Percentiles rank a stretch among this genome's conserved stretches.
These are phyloP conservation scores for Lophius piscatorius DNA, from an alignment of 2,113 vertebrate genomes.

Conservation along the genomic window DNA sequence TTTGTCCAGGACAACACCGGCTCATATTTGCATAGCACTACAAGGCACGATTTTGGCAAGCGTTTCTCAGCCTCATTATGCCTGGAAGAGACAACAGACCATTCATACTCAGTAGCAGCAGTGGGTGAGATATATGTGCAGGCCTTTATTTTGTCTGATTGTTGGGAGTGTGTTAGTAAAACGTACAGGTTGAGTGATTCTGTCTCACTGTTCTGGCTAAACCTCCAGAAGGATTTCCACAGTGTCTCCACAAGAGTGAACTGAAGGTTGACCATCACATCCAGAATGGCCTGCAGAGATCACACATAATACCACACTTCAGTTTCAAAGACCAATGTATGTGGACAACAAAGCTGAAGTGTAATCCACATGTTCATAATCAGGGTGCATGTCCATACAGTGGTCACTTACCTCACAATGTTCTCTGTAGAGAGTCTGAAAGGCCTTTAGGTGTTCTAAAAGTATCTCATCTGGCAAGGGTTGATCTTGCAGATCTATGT, in stretches of 20 bases:
- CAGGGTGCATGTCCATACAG: too few species aligned
- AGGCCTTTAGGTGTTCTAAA: slow-evolving; percentile 84
- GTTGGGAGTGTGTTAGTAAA: background rate
- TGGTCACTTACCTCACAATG: slow-evolving; percentile 98
- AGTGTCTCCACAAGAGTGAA: slow-evolving; percentile 91
- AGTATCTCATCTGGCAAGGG: slow-evolving; percentile 84
- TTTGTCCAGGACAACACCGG: slow-evolving; percentile 88
- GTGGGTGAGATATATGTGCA: background rate
- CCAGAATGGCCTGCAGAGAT: slow-evolving; percentile 84
- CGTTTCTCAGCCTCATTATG: slow-evolving; percentile 91
- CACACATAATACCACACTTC: background rate
- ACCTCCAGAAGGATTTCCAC: slow-evolving; percentile 95
- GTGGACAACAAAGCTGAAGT: too few species aligned
- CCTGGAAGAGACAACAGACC: slow-evolving; percentile 58
- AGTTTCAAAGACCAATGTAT: too few species aligned
- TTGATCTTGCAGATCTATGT: slow-evolving; percentile 84
- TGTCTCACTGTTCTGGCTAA: slow-evolving; percentile 82
- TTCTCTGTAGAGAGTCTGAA: slow-evolving; percentile 89
- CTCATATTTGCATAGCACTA: slow-evolving; percentile 90
- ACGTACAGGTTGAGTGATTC: slow-evolving; percentile 84
- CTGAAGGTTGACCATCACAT: slow-evolving; percentile 93
- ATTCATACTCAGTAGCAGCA: background rate
- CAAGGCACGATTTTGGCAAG: slow-evolving; percentile 87
- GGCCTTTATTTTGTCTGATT: too few species aligned
- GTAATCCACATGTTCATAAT: too few species aligned